These are phyloP conservation scores for Drosophila prostipennis DNA, from an alignment of 2,888 invertebrate species.

Conservation along the genomic window DNA sequence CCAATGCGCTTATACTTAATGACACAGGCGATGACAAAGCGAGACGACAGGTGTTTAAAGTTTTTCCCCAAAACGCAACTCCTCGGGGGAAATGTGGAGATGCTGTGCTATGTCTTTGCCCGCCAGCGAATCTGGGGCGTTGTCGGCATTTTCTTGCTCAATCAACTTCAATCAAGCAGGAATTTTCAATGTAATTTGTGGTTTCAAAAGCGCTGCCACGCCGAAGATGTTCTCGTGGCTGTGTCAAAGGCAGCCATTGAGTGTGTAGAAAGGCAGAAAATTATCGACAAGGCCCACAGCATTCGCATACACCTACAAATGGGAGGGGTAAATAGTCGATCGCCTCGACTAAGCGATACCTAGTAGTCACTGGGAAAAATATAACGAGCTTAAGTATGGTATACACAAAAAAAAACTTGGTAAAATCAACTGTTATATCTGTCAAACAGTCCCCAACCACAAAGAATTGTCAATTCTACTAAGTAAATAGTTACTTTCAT, in stretches of 20 bases:
- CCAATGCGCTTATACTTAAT: conserved; percentile 14
- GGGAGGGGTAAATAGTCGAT: not conserved
- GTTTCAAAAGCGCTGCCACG: conserved; percentile 53
- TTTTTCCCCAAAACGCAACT: conserved; percentile 42
- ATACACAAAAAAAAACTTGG: too few relatives aligned
- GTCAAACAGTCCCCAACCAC: too few relatives aligned
- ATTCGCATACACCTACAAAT: conserved; percentile 1
- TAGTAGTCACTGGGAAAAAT: not conserved
- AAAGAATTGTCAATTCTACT: too few relatives aligned
- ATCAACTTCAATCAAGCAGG: conserved; percentile 79
- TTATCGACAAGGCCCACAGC: conserved; percentile 64
- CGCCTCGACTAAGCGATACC: not conserved
- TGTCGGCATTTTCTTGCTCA: conserved; percentile 80
- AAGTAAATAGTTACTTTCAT: too few relatives aligned
- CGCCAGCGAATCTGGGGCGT: conserved; percentile 55
- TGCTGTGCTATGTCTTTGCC: conserved; percentile 26
- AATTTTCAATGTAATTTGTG: conserved; percentile 79
- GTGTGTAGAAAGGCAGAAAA: conserved; percentile 76
- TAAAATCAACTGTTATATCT: too few relatives aligned
- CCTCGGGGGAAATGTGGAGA: conserved; percentile 20
- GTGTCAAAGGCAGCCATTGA: conserved; percentile 65
- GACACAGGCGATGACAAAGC: conserved; percentile 5
- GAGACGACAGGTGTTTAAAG: conserved; percentile 56
- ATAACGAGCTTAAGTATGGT: too few relatives aligned
- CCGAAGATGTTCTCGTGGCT: conserved; percentile 48